Base-by-base conservation (phyloP, 1,140 invertebrate genomes). In the Holotrichia oblita region DNA sequence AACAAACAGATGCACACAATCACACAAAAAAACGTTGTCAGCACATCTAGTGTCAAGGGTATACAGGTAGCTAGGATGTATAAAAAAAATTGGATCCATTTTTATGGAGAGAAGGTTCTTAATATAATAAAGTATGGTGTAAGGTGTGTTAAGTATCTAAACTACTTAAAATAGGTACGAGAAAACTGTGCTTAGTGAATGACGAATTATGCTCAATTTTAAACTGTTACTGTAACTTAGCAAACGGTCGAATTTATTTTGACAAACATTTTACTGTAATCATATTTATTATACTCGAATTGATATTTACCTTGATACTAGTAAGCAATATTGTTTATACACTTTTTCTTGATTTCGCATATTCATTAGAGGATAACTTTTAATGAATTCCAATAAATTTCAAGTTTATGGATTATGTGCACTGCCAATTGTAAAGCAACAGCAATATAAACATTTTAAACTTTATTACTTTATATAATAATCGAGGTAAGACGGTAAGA, bases 1-100 rank as follows among this genome's bases (percentile, higher is more conserved):
- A 87, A 85, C 88, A 89, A 89, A 89, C 86, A 88, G 24, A 77
- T 40, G 42, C 75, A 74, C 73, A 74, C 73, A 74, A 74, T 41
- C 73, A 74, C 73, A 34, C 73, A 40, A 41, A 74, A 74, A 74
- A 74, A 74, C 10, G 40, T n/a, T n/a, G n/a, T 74, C 27, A 69
- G 73, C 73, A 74, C 73, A 42, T 20, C 17, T 9, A 74, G 40
- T n/a, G 61, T n/a, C n/a, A n/a, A n/a, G n/a, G n/a, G n/a, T n/a
- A n/a, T 69, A 27, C 0, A 10, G 61, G 61, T 55, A 55, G 14
- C 48, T 55, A 2, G 61, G 61, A 34, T 69, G 48, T 17, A 55
- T 17, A 48, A n/a, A 12, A 48, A 48, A 10, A 12, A 48, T n/a
- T 55, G 48, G 48, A 55, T 55, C 14, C 6, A n/a, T n/a, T 55